These are phyloP conservation scores for Diprion similis DNA, from an alignment of 1,140 invertebrate species.

Conservation along the genomic window DNA sequence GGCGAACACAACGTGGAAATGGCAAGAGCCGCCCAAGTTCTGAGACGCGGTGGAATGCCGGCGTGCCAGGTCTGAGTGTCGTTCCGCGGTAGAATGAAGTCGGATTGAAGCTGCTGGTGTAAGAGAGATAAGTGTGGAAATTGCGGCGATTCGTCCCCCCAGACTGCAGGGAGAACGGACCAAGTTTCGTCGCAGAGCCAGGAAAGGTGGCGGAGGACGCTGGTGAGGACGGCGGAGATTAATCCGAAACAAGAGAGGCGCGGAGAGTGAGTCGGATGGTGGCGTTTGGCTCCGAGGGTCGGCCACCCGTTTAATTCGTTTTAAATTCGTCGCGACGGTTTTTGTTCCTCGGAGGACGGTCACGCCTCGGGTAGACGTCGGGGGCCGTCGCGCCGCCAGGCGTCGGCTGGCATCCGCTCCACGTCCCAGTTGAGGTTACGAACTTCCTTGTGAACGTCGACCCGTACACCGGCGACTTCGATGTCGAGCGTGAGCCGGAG, in stretches of 20 bases:
- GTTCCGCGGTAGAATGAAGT: slow-evolving; percentile 9
- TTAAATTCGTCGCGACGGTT: neutral
- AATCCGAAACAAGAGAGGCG: slow-evolving; percentile 30
- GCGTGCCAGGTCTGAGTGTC: slow-evolving; percentile 28
- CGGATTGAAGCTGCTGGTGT: slow-evolving; percentile 27
- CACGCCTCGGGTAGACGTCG: neutral
- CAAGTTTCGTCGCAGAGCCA: neutral
- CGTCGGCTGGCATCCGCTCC: neutral
- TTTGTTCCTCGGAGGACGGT: neutral
- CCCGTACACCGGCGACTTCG: neutral
- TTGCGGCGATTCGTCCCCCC: slow-evolving; percentile 32
- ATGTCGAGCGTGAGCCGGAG: neutral
- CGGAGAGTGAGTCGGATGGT: neutral
- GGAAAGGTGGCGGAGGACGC: slow-evolving; percentile 5
- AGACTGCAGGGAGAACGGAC: neutral
- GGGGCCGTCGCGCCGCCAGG: neutral
- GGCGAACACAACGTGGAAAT: slow-evolving; percentile 1
- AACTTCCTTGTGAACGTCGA: neutral
- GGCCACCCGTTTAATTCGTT: neutral
- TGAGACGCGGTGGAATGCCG: slow-evolving; percentile 32
- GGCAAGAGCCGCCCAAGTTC: slow-evolving; percentile 3
- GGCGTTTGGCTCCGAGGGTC: neutral
- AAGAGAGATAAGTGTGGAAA: slow-evolving; percentile 31
- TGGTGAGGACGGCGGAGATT: slow-evolving; percentile 32
- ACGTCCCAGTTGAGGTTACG: neutral